Evolutionary conservation across 1,140 invertebrate genomes (phyloP).

Genomic region (Eumaeus atala): DNA sequence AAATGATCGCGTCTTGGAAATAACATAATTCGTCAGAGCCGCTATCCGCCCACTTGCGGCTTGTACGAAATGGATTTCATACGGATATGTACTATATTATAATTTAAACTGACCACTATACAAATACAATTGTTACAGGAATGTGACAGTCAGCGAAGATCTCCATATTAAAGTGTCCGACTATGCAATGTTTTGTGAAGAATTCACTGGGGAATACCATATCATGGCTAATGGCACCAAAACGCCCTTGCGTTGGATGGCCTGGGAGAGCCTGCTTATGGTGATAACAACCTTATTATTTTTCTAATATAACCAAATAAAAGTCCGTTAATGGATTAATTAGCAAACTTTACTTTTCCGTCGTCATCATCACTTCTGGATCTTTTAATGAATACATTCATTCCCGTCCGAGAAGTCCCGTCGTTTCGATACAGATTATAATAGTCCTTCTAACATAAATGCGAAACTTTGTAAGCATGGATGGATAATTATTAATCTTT

Average conservation of each 20-base stretch:
- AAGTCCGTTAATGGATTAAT: neutral
- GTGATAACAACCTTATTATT: slow-evolving; percentile 70
- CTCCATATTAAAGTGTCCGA: slow-evolving; percentile 90
- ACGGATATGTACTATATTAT: too few species aligned
- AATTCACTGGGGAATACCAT: slow-evolving; percentile 89
- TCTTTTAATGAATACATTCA: slow-evolving; percentile 9
- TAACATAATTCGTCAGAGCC: too few species aligned
- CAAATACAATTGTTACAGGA: slow-evolving; percentile 75
- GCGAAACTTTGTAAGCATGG: too few species aligned
- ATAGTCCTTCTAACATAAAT: too few species aligned
- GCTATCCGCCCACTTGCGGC: too few species aligned
- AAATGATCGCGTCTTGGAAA: too few species aligned
- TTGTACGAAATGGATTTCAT: too few species aligned
- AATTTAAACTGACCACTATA: neutral
- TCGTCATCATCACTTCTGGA: too few species aligned
- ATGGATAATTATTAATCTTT: too few species aligned
- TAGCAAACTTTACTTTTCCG: neutral
- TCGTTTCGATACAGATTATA: too few species aligned
- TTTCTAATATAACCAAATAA: neutral
- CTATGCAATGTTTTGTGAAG: slow-evolving; percentile 90
- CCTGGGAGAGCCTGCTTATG: slow-evolving; percentile 87
- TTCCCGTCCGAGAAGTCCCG: too few species aligned
- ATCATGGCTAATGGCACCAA: slow-evolving; percentile 87
- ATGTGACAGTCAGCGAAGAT: slow-evolving; percentile 88
- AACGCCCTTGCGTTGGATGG: slow-evolving; percentile 91